Percentiles rank a stretch among this genome's conserved stretches.
Conservation (phyloP, 1,140 invertebrate species). For the Pseudomyrmex sp. region DNA sequence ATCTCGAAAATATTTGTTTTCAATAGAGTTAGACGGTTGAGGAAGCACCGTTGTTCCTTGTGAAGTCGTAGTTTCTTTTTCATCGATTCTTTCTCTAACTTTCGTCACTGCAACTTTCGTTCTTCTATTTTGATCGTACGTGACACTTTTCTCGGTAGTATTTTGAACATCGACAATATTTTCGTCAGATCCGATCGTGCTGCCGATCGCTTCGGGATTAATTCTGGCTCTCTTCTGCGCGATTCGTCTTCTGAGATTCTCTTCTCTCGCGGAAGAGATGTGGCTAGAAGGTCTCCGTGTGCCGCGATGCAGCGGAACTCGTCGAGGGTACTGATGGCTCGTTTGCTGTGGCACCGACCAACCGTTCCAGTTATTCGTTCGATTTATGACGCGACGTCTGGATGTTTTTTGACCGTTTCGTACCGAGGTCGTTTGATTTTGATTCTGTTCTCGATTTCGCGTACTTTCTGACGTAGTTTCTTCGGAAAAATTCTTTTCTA, state of each 20-base stretch:
- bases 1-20: not conserved
- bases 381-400: conserved; percentile 8
- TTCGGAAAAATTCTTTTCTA: not conserved
- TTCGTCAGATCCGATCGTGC: not conserved
- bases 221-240: conserved; percentile 9
- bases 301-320: not conserved
- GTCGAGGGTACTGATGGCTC: conserved; percentile 10
- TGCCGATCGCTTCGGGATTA: not conserved
- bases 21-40: not conserved
- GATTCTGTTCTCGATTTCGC: not conserved
- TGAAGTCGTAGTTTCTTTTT: not conserved
- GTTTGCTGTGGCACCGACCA: not conserved
- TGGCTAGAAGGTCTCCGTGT: not conserved
- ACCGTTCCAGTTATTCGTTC: not conserved
- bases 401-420: conserved; percentile 2
- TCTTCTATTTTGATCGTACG: not conserved
- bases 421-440: not conserved
- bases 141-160: not conserved
- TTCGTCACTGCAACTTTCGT: not conserved
- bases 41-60: not conserved
- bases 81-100: not conserved
- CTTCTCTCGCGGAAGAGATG: not conserved
- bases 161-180: conserved; percentile 4
- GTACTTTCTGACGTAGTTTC: not conserved
- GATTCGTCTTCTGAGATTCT: conserved; percentile 16